These are phyloP conservation scores for Heterohyrax brucei DNA, from an alignment of 2,797 vertebrate species.

Conservation along the genomic window DNA sequence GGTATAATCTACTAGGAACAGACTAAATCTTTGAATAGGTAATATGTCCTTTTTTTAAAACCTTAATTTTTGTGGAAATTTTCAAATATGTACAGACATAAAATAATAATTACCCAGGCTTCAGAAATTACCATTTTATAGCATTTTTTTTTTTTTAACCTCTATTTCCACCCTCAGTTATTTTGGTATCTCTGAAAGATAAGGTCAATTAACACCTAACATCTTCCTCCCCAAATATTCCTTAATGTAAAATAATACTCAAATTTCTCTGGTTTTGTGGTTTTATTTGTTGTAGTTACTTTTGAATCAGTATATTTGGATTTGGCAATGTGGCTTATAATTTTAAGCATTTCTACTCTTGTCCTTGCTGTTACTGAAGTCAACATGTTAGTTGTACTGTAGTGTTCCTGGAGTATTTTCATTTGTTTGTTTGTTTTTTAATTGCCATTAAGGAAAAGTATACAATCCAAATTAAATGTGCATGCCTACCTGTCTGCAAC, in stretches of 20 bases:
- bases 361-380: background rate
- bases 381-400: background rate
- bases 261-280: background rate
- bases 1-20: background rate
- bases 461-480: no score
- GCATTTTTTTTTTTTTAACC: background rate
- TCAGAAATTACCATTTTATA: background rate
- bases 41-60: background rate
- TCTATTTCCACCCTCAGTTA: background rate
- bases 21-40: background rate
- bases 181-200: conserved; percentile 21
- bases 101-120: background rate
- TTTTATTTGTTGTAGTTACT: background rate
- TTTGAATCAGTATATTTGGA: background rate
- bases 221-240: background rate
- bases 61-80: background rate
- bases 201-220: background rate
- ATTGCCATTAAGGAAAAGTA: no score
- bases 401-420: background rate
- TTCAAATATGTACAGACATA: background rate
- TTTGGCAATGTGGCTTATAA: background rate
- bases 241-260: background rate
- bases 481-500: no score
- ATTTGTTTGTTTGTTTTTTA: no score
- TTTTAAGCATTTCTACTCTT: background rate